phyloP scores from a whole-genome alignment of 2,888 invertebrate species.

The Zhengitettix transpicula region DNA sequence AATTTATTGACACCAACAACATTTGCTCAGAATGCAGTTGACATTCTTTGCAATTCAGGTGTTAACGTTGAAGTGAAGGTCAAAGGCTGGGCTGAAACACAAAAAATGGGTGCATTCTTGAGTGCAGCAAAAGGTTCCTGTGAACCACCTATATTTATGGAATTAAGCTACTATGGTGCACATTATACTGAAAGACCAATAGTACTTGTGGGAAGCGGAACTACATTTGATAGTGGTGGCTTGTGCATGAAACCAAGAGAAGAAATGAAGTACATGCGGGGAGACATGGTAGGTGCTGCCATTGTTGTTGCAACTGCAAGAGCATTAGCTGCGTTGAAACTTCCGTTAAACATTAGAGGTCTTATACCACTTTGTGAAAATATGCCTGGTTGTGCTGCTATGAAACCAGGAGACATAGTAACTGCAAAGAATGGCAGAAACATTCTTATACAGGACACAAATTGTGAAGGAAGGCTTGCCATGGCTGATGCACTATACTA shows the following conservation, averaged over 20 bases:
- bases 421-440: conserved; percentile 55
- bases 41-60: conserved; percentile 24
- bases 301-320: conserved; percentile 39
- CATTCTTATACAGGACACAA: conserved; percentile 54
- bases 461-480: conserved; percentile 54
- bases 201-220: conserved; percentile 46
- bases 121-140: conserved; percentile 44
- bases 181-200: conserved; percentile 28
- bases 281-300: conserved; percentile 58
- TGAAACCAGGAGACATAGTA: conserved; percentile 53
- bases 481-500: conserved; percentile 54
- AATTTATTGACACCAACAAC: conserved; percentile 62
- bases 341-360: conserved; percentile 40
- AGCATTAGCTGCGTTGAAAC: conserved; percentile 35
- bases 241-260: conserved; percentile 48
- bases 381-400: conserved; percentile 47
- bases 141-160: conserved; percentile 46
- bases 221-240: conserved; percentile 57
- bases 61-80: conserved; percentile 34
- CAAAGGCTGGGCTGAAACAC: conserved; percentile 39
- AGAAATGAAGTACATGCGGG: conserved; percentile 52
- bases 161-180: conserved; percentile 37
- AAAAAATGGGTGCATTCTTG: conserved; percentile 49
- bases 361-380: conserved; percentile 52
- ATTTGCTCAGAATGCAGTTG: conserved; percentile 38